phyloP scores from a whole-genome alignment of 2,113 vertebrate genomes.

The Myrmecophaga tridactyla region DNA sequence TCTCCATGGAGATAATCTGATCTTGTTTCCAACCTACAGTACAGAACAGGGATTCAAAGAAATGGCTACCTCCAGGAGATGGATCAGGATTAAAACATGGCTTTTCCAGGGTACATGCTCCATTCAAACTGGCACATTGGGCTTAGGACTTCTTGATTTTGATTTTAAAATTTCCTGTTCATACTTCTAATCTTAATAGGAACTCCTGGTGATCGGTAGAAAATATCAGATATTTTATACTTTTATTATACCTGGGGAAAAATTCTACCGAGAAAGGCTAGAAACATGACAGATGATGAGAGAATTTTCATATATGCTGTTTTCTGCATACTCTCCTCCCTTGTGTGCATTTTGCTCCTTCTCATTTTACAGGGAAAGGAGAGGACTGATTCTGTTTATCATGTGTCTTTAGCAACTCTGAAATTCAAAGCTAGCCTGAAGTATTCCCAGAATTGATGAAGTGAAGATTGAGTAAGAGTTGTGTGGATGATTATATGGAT shows the following conservation, averaged over 20 bases:
- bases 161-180: background rate
- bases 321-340: background rate
- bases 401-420: background rate
- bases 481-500: background rate
- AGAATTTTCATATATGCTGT: background rate
- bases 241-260: background rate
- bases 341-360: background rate
- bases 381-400: background rate
- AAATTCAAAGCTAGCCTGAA: background rate
- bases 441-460: background rate
- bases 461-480: background rate
- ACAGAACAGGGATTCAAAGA: no score
- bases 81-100: no score
- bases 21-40: no score
- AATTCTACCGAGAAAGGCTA: background rate
- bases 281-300: background rate
- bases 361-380: slow-evolving; percentile 3
- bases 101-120: no score
- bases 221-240: background rate
- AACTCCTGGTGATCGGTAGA: background rate
- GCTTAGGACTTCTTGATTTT: background rate
- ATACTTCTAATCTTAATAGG: background rate
- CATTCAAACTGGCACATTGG: no score
- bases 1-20: no score
- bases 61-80: no score